Conservation (phyloP, 2,113 vertebrate genomes). For the Sphaerodactylus townsendi region DNA sequence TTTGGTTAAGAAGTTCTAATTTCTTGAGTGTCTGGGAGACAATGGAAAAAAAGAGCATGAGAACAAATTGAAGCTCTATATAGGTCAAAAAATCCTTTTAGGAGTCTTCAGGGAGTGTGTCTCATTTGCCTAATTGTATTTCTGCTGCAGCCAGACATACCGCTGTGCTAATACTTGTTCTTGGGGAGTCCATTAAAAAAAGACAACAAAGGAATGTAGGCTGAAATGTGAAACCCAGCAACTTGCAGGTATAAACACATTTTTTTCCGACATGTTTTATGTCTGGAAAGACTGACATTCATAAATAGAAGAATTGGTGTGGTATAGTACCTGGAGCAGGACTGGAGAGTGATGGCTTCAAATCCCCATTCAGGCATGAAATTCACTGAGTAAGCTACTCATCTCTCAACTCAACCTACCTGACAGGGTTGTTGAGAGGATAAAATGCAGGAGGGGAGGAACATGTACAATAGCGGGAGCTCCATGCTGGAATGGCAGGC, state of each 20-base stretch:
- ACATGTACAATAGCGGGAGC: no score
- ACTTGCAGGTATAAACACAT: slow-evolving; percentile 41
- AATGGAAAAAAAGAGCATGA: slow-evolving; percentile 65
- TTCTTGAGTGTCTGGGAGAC: slow-evolving; percentile 71
- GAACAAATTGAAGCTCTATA: slow-evolving; percentile 73
- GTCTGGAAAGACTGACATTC: slow-evolving; percentile 27
- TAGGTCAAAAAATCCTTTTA: slow-evolving; percentile 81
- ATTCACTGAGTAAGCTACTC: no score
- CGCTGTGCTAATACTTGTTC: slow-evolving; percentile 66
- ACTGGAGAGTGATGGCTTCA: no score
- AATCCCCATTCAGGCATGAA: no score
- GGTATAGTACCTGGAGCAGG: background rate
- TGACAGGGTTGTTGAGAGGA: no score
- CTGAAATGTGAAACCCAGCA: slow-evolving; percentile 32
- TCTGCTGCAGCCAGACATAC: slow-evolving; percentile 67
- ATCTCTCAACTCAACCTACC: no score
- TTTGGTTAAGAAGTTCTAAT: slow-evolving; percentile 71
- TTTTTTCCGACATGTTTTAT: slow-evolving; percentile 50
- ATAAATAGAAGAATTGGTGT: background rate
- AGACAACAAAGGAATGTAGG: slow-evolving; percentile 21
- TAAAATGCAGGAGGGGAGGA: no score
- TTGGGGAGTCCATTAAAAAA: slow-evolving; percentile 55
- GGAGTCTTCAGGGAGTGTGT: slow-evolving; percentile 68
- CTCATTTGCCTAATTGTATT: slow-evolving; percentile 79
- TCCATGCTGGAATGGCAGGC: no score